phyloP scores from a whole-genome alignment of 2,888 invertebrate genomes.

The Monoplex corrugatus region DNA sequence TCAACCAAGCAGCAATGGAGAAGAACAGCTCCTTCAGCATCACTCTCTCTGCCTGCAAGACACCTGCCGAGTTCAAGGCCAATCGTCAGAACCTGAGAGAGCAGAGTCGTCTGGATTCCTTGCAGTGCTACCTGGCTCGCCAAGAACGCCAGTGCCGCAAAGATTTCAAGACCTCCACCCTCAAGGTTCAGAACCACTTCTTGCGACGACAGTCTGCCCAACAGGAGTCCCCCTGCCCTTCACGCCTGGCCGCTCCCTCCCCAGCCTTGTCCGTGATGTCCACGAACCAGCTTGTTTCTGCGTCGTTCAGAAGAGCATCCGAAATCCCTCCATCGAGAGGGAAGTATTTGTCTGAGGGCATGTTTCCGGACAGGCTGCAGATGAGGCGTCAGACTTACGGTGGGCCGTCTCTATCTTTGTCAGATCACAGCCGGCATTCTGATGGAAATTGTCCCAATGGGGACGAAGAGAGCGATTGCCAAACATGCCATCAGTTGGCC shows the following conservation, averaged over 20 bases:
- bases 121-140: neutral
- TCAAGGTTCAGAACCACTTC: neutral
- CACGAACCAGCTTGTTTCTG: neutral
- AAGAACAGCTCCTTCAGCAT: no score
- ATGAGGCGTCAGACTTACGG: neutral
- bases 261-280: neutral
- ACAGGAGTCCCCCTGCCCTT: no score
- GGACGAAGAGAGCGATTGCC: no score
- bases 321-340: neutral
- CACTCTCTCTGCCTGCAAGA: slow-evolving; percentile 5
- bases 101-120: slow-evolving; percentile 29
- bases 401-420: neutral
- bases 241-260: no score
- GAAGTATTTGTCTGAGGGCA: neutral
- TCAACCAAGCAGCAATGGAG: no score
- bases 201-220: neutral
- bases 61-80: slow-evolving; percentile 48
- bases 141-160: slow-evolving; percentile 36
- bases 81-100: slow-evolving; percentile 43
- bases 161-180: slow-evolving; percentile 36
- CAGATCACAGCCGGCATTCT: neutral
- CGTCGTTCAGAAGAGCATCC: no score
- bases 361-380: neutral
- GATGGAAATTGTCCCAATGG: neutral
- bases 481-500: no score